Evolutionary conservation across 2,797 vertebrate species (phyloP), one percentile per base, ranked within the genome.

Genomic region (Sebastes hubbsi): DNA sequence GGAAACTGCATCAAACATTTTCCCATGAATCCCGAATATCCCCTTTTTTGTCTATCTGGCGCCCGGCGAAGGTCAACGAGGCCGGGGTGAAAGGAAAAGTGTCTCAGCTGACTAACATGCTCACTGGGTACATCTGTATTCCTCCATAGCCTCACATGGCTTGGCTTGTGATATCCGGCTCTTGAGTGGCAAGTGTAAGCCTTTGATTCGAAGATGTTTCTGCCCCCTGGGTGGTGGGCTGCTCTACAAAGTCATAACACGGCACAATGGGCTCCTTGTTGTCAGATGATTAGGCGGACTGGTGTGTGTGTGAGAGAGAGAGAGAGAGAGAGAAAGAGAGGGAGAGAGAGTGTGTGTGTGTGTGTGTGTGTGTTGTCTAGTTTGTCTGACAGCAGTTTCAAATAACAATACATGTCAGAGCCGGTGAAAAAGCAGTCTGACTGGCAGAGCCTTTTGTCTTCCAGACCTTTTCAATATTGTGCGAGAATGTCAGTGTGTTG

Each of bases 241-340:
- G 84, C 79, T 84, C 83, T 81, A 88, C 84, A 92, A 93, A 94
- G 91, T 92, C 92, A 93, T 88, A 94, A 93, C 85, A 87, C 73
- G 80, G 86, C 89, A 94, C 94, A 94, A 93, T 94, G 74, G 90
- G 80, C 62, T 80, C 86, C 93, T 94, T 94, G 92, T 94, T 94
- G 92, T 94, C 91, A 92, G 88, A 93, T 92, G 92, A 94, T 94
- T 91, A 90, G 86, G 84, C 82, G 62, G 81, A 72, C 80, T 75
- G 29, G 59, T 76, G 88, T 79, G 71, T 78, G 18, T 75, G 42
- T 8, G 62, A 8, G 77, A 5, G 25, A 25, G 34, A 24, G 29
- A 16, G 55, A 29, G 46, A 5, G 24, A 22, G 67, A 22, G 54
- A n/a, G 42, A 30, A 42, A 52, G 27, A 13, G 52, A 42, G 27